phyloP scores from a whole-genome alignment of 2,888 invertebrate species.

The Argyresthia albistria region DNA sequence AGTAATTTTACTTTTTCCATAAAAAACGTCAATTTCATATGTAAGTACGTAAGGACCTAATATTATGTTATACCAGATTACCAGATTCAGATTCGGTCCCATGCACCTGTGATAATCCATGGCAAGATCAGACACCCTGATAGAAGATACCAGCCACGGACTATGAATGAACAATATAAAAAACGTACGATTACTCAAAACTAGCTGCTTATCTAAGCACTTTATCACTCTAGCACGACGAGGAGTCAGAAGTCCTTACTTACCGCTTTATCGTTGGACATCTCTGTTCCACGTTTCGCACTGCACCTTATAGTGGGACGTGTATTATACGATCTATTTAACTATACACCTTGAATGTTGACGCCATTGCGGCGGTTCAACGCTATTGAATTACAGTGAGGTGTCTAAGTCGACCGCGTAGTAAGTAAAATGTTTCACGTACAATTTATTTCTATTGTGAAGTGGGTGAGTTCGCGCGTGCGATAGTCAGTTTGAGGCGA shows the following conservation, averaged over 20 bases:
- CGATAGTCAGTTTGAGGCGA: neutral
- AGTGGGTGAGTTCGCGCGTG: constrained; percentile 32
- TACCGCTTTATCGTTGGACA: constrained; percentile 6
- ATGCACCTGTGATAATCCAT: too few species aligned
- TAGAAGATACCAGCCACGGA: neutral
- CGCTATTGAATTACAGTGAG: too few species aligned
- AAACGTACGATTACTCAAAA: neutral
- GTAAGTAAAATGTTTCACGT: too few species aligned
- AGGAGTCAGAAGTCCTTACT: neutral
- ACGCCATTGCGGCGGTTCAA: too few species aligned
- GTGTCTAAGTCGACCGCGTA: too few species aligned
- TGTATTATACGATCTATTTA: constrained; percentile 11
- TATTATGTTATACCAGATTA: too few species aligned
- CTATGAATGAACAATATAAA: neutral
- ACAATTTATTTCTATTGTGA: constrained; percentile 3
- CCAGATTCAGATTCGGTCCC: too few species aligned
- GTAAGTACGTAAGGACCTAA: too few species aligned
- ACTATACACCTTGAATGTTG: constrained; percentile 3
- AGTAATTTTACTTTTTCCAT: too few species aligned
- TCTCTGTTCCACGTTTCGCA: constrained; percentile 32
- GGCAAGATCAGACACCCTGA: too few species aligned
- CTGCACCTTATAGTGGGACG: constrained; percentile 29
- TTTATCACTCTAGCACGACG: neutral
- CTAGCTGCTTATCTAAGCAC: neutral
- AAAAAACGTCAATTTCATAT: too few species aligned